Percentiles rank a stretch among this genome's conserved stretches.
Evolutionary conservation across 2,797 vertebrate genomes (phyloP).

Genomic region (Bucorvus abyssinicus): DNA sequence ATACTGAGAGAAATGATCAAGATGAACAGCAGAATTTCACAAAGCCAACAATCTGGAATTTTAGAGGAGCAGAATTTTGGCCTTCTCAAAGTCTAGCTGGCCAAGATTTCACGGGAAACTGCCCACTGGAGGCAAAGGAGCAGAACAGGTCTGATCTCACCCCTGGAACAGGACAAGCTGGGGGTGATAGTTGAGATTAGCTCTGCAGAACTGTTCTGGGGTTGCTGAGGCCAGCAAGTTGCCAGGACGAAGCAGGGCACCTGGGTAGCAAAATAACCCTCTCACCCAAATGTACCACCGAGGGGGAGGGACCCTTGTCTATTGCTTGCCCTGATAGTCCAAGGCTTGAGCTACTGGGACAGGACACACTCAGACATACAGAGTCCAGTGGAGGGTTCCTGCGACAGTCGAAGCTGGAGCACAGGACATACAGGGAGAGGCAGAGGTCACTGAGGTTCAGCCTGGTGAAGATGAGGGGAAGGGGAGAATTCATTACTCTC

Average conservation of each 20-base stretch:
- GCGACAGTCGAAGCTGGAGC: accelerated
- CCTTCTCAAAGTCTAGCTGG: not conserved
- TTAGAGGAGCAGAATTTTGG: not conserved
- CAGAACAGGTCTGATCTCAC: not conserved
- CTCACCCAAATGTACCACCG: not conserved
- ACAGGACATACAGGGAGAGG: not conserved
- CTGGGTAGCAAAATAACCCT: not conserved
- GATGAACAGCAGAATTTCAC: not conserved
- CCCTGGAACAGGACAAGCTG: not conserved
- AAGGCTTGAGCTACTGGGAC: not conserved
- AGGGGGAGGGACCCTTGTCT: not conserved
- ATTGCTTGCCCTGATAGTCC: not conserved
- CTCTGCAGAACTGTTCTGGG: not conserved
- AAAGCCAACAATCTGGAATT: not conserved
- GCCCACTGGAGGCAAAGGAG: not conserved
- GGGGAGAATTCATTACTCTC: not conserved
- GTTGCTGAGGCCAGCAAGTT: not conserved
- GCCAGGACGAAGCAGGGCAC: not conserved
- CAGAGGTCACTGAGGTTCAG: accelerated
- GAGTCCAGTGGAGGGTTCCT: not conserved
- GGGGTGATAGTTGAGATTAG: not conserved
- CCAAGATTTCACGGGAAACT: not conserved
- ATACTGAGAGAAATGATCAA: not conserved
- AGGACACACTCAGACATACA: not conserved
- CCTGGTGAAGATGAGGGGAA: accelerated